Percentiles rank a stretch among this genome's conserved stretches.
These are phyloP conservation scores for Ylistrum balloti DNA, from an alignment of 1,140 invertebrate genomes.

Conservation along the genomic window DNA sequence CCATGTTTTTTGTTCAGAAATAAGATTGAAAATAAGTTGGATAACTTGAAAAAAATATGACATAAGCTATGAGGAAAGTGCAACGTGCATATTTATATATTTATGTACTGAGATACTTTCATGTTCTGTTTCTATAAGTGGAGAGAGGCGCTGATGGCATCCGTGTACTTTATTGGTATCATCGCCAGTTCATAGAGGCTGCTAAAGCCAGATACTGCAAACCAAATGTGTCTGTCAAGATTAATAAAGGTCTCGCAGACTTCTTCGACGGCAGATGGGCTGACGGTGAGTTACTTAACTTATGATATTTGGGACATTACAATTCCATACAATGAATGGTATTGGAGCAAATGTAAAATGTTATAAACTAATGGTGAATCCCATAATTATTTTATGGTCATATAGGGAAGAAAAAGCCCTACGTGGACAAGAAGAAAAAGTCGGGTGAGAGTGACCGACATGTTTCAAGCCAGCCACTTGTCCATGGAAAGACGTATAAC, in stretches of 20 bases:
- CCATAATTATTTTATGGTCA: not conserved
- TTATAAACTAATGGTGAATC: too few relatives aligned
- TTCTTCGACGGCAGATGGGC: slow-evolving; percentile 82
- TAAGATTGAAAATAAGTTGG: too few relatives aligned
- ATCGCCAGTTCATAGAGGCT: slow-evolving; percentile 76
- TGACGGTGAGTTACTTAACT: slow-evolving; percentile 61
- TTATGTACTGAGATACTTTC: too few relatives aligned
- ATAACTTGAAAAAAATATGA: too few relatives aligned
- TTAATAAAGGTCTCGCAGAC: slow-evolving; percentile 70
- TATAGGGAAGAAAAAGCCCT: slow-evolving; percentile 71
- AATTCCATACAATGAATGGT: too few relatives aligned
- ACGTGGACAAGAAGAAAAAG: slow-evolving; percentile 63
- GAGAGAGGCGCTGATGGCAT: slow-evolving; percentile 73
- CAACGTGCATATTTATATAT: too few relatives aligned
- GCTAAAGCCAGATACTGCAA: slow-evolving; percentile 69
- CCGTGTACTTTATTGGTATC: slow-evolving; percentile 76
- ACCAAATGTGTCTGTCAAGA: slow-evolving; percentile 45
- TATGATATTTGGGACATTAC: too few relatives aligned
- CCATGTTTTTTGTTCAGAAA: too few relatives aligned
- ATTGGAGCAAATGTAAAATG: too few relatives aligned
- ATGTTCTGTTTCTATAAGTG: slow-evolving; percentile 63
- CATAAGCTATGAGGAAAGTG: too few relatives aligned
- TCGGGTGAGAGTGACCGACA: slow-evolving; percentile 62
- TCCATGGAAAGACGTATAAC: slow-evolving; percentile 85
- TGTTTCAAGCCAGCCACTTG: slow-evolving; percentile 68